phyloP scores from a whole-genome alignment of 2,113 vertebrate species.

The Triplophysa rosa region DNA sequence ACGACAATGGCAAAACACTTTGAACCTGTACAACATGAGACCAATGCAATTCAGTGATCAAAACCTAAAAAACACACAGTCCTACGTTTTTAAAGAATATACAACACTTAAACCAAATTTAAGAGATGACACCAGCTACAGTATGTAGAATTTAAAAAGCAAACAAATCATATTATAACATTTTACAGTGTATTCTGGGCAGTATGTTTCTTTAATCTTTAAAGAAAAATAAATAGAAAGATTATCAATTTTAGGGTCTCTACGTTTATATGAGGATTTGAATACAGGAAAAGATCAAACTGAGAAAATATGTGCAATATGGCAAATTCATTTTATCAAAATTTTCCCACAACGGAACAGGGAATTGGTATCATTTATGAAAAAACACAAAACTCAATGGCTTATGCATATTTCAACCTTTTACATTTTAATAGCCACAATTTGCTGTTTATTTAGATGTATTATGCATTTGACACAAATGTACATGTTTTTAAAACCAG shows the following conservation, averaged over 20 bases:
- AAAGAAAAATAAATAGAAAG: background rate
- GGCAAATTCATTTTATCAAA: background rate
- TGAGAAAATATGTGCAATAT: background rate
- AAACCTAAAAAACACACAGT: background rate
- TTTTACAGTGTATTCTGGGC: conserved; percentile 12
- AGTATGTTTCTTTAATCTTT: background rate
- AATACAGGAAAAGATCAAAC: conserved; percentile 3
- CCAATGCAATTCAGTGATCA: conserved; percentile 8
- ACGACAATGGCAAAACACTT: conserved; percentile 3
- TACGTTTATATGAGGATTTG: conserved; percentile 9
- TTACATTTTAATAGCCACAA: conserved; percentile 4
- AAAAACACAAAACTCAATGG: background rate
- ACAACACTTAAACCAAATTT: background rate
- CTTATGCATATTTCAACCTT: background rate
- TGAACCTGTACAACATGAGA: background rate
- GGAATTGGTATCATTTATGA: background rate
- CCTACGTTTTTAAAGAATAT: background rate
- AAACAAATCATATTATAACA: background rate
- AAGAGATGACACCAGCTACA: background rate
- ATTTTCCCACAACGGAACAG: background rate
- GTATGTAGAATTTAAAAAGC: background rate
- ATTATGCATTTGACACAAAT: background rate
- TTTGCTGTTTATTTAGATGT: conserved; percentile 2
- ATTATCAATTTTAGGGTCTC: background rate
- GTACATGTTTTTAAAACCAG: background rate